These are phyloP conservation scores for Tachycineta bicolor DNA, from an alignment of 2,113 vertebrate species.

Conservation along the genomic window DNA sequence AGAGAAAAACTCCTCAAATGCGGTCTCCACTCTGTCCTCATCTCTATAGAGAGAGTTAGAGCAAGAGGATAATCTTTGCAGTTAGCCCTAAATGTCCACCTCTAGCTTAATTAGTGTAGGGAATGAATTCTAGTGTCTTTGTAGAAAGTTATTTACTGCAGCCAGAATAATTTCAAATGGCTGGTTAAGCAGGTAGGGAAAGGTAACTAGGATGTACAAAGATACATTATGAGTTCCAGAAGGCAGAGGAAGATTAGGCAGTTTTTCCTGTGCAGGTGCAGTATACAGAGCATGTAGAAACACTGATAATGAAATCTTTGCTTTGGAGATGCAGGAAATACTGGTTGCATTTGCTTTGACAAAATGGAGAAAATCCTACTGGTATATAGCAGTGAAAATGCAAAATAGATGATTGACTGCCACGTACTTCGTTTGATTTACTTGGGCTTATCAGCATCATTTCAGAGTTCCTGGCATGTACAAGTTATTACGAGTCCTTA, in stretches of 20 bases:
- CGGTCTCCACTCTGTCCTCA: neutral
- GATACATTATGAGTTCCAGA: neutral
- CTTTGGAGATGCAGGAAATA: neutral
- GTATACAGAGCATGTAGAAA: neutral
- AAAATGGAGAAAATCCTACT: neutral
- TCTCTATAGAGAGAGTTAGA: neutral
- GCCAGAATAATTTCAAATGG: neutral
- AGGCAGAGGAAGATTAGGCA: neutral
- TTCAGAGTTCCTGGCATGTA: neutral
- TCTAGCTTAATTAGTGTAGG: neutral
- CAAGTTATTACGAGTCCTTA: neutral
- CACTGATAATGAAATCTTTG: neutral
- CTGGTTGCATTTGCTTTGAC: neutral
- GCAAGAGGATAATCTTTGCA: neutral
- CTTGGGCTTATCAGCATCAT: neutral
- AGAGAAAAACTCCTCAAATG: neutral
- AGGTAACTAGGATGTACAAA: neutral
- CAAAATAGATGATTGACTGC: neutral
- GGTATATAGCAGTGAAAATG: neutral
- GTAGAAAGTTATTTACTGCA: neutral
- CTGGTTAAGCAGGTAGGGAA: neutral
- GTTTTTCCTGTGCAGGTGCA: neutral
- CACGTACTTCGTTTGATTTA: neutral
- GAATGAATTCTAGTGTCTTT: neutral
- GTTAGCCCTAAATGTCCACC: neutral